phyloP scores from a whole-genome alignment of 2,797 vertebrate species.

The Pelochelys cantorii region DNA sequence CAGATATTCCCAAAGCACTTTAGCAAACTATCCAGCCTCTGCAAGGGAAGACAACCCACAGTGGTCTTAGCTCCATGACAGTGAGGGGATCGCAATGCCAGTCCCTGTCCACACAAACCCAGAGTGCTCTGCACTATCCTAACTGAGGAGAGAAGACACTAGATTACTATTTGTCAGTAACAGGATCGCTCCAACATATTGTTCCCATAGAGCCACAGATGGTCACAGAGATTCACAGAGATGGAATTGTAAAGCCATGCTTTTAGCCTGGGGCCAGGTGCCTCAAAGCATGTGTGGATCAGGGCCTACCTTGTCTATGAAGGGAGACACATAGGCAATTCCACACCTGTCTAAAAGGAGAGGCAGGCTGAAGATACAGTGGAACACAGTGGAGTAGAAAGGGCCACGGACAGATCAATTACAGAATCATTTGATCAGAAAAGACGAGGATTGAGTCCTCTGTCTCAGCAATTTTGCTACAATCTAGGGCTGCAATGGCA shows the following conservation, averaged over 20 bases:
- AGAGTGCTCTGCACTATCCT: not conserved
- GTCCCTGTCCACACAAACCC: not conserved
- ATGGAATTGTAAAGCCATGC: not conserved
- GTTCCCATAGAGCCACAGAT: not conserved
- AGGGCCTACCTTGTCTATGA: not conserved
- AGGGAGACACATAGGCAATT: not conserved
- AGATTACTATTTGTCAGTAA: not conserved
- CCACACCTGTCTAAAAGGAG: not conserved
- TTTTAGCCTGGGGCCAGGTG: rapidly evolving
- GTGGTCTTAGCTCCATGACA: not conserved
- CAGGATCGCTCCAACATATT: not conserved
- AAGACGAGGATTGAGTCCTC: not conserved
- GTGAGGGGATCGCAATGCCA: not conserved
- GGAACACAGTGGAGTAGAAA: not conserved
- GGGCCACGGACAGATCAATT: not conserved
- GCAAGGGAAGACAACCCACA: not conserved
- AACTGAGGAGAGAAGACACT: not conserved
- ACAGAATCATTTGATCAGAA: not conserved
- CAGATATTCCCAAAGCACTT: not conserved
- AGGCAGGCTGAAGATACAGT: rapidly evolving
- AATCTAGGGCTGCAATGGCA: not conserved
- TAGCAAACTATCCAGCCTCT: not conserved
- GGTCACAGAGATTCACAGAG: not conserved
- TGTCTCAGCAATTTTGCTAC: not conserved
- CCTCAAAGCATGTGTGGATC: not conserved